Evolutionary conservation across 1,140 invertebrate genomes (phyloP), one percentile per base, ranked within the genome.

Genomic region (Anadara kagoshimensis): DNA sequence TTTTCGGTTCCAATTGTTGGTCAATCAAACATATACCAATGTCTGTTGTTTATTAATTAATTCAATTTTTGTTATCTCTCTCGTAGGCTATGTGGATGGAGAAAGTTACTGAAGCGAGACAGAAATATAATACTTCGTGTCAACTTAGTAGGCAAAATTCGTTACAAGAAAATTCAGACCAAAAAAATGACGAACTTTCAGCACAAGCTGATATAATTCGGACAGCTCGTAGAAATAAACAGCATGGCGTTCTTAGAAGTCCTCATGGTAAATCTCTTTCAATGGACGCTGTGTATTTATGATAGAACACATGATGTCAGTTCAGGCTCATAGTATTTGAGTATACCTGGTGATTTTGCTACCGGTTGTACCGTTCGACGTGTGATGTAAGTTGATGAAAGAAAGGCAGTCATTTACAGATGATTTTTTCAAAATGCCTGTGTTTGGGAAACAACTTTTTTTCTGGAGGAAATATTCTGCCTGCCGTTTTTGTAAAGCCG

Each of bases 201-300:
- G 4, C 53, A 8, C 49, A 49, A 5, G 26, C 45, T 41, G 62
- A 64, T 26, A 36, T 53, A 41, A 12, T 64, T 8, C 14, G 47
- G 14, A 51, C 24, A 36, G 24, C 2, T 14, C 45, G 47, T 1
- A 64, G 47, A 41, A 2, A 8, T 7, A n/a, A 49, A 20, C 62
- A 49, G 26, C 62, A 45, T 26, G 45, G 41, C 3, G 49, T 49
- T 2, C n/a, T 64, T 1, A 64, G 51, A 36, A 24, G 45, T 12
- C 53, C 62, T 4, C 62, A 64, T 64, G 62, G 62, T 20, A 64
- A 64, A 20, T 64, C 62, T 53, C 22, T 64, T n/a, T 64, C 62
- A 53, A 53, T 64, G 49, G 62, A 64, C 20, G 62, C 62, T 1
- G 45, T 64, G 0, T 64, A 64, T 41, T 53, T 64, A 41, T 64